phyloP scores from a whole-genome alignment of 2,113 vertebrate species.

The Ammodytes dubius region DNA sequence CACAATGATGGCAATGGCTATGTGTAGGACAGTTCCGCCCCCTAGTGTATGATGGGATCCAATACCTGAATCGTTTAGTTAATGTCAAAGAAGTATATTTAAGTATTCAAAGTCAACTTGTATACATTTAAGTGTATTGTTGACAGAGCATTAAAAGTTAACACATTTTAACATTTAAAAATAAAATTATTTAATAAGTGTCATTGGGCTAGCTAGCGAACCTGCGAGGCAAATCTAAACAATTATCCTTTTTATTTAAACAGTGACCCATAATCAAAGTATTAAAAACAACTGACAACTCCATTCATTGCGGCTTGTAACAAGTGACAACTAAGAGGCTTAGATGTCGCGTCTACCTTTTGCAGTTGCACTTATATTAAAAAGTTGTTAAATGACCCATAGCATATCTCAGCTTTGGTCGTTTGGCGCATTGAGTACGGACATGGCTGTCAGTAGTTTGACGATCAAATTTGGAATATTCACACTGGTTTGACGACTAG shows the following conservation, averaged over 20 bases:
- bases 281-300: background rate
- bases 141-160: background rate
- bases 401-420: too few relatives aligned
- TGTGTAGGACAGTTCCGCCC: conserved; percentile 26
- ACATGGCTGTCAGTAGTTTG: background rate
- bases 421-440: too few relatives aligned
- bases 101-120: background rate
- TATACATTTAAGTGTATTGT: too few relatives aligned
- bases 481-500: background rate
- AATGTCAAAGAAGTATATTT: too few relatives aligned
- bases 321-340: background rate
- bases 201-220: background rate
- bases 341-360: too few relatives aligned
- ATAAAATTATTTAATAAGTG: background rate
- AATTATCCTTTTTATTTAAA: background rate
- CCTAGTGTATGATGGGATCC: conserved; percentile 37
- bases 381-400: background rate
- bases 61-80: background rate
- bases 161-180: background rate
- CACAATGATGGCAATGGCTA: background rate
- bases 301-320: background rate
- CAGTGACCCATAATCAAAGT: background rate
- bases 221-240: background rate
- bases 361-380: background rate
- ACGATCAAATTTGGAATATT: too few relatives aligned